phyloP scores from a whole-genome alignment of 2,888 invertebrate genomes.

The Caenorhabditis panamensis region DNA sequence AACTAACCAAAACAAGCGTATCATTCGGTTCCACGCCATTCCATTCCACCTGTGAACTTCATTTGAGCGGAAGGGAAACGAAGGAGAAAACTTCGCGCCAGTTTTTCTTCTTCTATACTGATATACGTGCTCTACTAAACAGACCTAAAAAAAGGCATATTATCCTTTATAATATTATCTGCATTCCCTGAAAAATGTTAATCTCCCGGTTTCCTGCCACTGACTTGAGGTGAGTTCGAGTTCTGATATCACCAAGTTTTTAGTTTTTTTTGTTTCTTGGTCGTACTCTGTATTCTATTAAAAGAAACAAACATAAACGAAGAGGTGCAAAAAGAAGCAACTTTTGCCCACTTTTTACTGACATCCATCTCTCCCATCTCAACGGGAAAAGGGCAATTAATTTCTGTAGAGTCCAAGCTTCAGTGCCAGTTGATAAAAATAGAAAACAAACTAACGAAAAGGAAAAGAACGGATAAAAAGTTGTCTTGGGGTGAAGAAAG shows the following conservation, averaged over 20 bases:
- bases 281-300: slow-evolving; percentile 31
- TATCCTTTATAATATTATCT: neutral
- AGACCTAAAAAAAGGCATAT: too few species aligned
- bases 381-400: neutral
- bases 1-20: slow-evolving; percentile 34
- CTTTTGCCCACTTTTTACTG: neutral
- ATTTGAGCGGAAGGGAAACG: slow-evolving; percentile 31
- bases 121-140: too few species aligned
- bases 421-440: neutral
- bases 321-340: neutral
- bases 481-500: too few species aligned
- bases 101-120: neutral
- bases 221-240: slow-evolving; percentile 49
- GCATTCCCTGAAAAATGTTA: slow-evolving; percentile 28
- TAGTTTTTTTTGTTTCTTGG: slow-evolving; percentile 2
- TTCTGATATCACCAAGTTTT: too few species aligned
- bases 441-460: neutral
- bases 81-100: too few species aligned
- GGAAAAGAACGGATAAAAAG: slow-evolving; percentile 6
- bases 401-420: neutral
- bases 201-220: slow-evolving; percentile 46
- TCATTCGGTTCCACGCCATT: slow-evolving; percentile 40
- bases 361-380: slow-evolving; percentile 5
- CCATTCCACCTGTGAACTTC: slow-evolving; percentile 44
- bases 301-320: neutral